Evolutionary conservation across 2,113 vertebrate species (phyloP), one percentile per base, ranked within the genome.

Genomic region (Artemisiospiza belli): DNA sequence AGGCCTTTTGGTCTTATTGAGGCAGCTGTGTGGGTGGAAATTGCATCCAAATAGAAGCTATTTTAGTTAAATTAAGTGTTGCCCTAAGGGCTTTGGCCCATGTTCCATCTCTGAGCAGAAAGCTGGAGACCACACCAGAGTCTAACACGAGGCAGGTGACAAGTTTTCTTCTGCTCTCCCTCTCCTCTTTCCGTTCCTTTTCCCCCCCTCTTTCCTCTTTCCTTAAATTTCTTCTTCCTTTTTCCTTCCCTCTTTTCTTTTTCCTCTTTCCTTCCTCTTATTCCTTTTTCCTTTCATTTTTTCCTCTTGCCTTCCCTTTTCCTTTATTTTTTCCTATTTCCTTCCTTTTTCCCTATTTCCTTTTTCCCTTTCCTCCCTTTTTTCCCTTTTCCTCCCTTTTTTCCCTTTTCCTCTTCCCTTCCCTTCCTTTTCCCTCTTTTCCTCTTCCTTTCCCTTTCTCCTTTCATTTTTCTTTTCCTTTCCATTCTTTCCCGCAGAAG

Each of bases 91-190:
- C 82, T 83, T 63, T 47, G 79, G 85, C 89, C 75, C 47, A 0
- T 1, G 35, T 51, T 75, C 74, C 47, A 4, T 15, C 57, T 41
- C 62, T 15, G 70, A 55, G 58, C 47, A 85, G 74, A 67, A 70
- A 78, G 66, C 33, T 55, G 15, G 43, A 81, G 39, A 30, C 33
- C 41, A 6, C 67, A 24, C 6, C 25, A 9, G 51, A 25, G 41
- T 5, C 43, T 24, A 10, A 10, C 5, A 3, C 0, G 3, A 10
- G 43, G 4, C 10, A n/a, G 1, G 6, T 0, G 5, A 77, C n/a
- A 13, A 6, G 16, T 66, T 61, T 75, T 55, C 47, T 47, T 70
- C 57, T 68, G 7, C 54, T 82, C 16, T 46, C 46, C 20, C 19
- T 67, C 46, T 74, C 43, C 5, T 86, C 51, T 58, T 75, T 66